Conservation (phyloP, 2,888 invertebrate genomes). For the Caenorhabditis sp. region DNA sequence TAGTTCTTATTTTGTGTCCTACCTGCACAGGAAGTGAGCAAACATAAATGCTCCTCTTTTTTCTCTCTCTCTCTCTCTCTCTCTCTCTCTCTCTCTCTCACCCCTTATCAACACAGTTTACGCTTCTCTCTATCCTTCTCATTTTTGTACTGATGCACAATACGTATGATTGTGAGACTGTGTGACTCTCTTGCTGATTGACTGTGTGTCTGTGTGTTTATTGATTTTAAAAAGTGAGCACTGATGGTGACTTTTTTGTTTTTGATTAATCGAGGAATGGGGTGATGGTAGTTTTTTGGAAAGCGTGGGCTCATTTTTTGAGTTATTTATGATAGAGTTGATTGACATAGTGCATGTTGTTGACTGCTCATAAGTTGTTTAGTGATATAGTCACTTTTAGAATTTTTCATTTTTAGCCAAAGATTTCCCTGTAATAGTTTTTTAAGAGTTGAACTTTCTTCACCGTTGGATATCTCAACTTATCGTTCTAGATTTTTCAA, state of each 20-base stretch:
- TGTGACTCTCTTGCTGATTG: not conserved
- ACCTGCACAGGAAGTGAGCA: slow-evolving; percentile 60
- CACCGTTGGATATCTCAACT: too few relatives aligned
- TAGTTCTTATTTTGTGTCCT: not conserved
- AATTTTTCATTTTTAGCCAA: too few relatives aligned
- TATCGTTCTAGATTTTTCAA: too few relatives aligned
- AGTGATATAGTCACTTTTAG: too few relatives aligned
- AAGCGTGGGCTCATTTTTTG: too few relatives aligned
- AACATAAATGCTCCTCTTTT: slow-evolving; percentile 34
- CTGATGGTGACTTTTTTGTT: not conserved
- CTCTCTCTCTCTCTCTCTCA: slow-evolving; percentile 8
- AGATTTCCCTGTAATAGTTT: too few relatives aligned
- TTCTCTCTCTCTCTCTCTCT: slow-evolving; percentile 9
- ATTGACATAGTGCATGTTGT: not conserved
- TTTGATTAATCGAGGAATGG: not conserved
- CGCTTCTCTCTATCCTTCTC: not conserved
- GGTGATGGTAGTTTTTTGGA: not conserved
- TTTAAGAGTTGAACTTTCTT: too few relatives aligned
- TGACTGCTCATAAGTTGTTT: too few relatives aligned
- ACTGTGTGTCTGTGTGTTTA: slow-evolving; percentile 10
- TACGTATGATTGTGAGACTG: slow-evolving; percentile 16
- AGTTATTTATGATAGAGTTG: not conserved
- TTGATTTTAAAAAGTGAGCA: slow-evolving; percentile 19
- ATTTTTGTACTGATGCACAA: slow-evolving; percentile 3
- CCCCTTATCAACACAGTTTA: slow-evolving; percentile 29